Conservation (phyloP, 2,888 invertebrate species). For the Microctonus aethiopoides region DNA sequence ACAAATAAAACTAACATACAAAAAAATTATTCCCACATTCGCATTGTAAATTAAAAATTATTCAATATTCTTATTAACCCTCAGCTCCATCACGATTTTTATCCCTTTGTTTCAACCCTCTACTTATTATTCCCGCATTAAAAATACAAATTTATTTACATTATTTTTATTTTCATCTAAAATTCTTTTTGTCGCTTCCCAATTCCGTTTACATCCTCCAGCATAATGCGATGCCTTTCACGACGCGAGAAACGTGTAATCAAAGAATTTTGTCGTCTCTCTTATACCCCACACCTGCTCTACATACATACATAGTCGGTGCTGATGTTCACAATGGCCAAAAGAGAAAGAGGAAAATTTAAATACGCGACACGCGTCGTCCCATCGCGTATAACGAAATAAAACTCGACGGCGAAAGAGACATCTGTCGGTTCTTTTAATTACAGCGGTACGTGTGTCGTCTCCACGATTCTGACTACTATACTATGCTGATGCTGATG, state of each 20-base stretch:
- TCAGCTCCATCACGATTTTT: too few species aligned
- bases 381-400: slow-evolving; percentile 58
- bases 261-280: slow-evolving; percentile 60
- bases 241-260: slow-evolving; percentile 57
- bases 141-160: background rate
- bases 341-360: slow-evolving; percentile 24
- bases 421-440: slow-evolving; percentile 67
- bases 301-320: background rate
- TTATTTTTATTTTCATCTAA: slow-evolving; percentile 11
- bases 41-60: too few species aligned
- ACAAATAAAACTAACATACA: too few species aligned
- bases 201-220: slow-evolving; percentile 42
- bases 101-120: too few species aligned
- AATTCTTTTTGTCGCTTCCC: slow-evolving; percentile 45
- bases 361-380: slow-evolving; percentile 32
- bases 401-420: slow-evolving; percentile 63
- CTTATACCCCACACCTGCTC: too few species aligned
- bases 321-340: background rate
- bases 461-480: background rate
- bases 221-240: slow-evolving; percentile 44
- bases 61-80: too few species aligned
- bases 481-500: background rate
- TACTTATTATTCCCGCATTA: too few species aligned
- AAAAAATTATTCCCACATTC: too few species aligned
- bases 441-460: slow-evolving; percentile 63